These are phyloP conservation scores for Casuarius casuarius DNA, from an alignment of 2,113 vertebrate genomes.

Conservation along the genomic window DNA sequence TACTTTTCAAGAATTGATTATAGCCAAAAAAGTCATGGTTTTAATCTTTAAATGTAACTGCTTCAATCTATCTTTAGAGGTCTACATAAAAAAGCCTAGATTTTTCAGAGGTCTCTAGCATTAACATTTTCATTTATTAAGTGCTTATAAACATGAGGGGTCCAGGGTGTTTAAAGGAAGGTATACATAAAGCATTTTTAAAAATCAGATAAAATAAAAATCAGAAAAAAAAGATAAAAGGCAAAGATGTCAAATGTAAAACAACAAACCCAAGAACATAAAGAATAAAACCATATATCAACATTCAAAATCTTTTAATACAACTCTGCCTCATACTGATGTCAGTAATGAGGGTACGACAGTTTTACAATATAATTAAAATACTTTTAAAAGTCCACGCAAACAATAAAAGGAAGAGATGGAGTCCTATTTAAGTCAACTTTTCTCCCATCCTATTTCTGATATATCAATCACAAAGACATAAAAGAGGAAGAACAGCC, in stretches of 20 bases:
- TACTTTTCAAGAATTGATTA: background rate
- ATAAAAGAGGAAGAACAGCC: background rate
- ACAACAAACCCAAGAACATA: background rate
- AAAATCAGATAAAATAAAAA: background rate
- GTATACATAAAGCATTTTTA: background rate
- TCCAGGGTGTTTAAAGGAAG: background rate
- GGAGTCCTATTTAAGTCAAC: background rate
- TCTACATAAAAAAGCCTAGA: background rate
- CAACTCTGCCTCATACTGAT: background rate
- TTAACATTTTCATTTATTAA: background rate
- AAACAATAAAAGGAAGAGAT: background rate
- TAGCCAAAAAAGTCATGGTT: background rate
- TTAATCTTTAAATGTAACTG: background rate
- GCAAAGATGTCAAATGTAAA: background rate
- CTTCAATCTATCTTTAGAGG: background rate
- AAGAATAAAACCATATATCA: background rate
- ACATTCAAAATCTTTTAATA: background rate
- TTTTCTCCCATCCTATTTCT: background rate
- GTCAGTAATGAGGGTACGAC: background rate
- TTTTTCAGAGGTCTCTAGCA: background rate
- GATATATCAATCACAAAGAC: background rate
- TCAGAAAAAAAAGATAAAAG: background rate
- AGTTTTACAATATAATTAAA: background rate
- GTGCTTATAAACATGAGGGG: background rate
- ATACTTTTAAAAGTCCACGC: background rate